Conservation (phyloP, 2,113 vertebrate genomes). For the Ceyx margarethae region DNA sequence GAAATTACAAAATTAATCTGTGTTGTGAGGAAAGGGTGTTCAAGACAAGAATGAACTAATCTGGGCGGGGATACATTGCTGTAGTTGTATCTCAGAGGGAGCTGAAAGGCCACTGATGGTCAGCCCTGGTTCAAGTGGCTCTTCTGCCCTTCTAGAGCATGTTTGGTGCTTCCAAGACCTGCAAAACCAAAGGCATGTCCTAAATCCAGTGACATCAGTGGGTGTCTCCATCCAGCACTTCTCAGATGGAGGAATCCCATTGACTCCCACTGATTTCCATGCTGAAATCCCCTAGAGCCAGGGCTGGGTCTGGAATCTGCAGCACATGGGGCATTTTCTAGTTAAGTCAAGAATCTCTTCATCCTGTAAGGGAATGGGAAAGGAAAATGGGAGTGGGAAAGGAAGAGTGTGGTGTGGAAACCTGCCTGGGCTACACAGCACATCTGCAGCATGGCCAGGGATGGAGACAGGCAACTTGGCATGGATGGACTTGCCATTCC, state of each 20-base stretch:
- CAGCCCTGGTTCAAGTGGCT: not conserved
- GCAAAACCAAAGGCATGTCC: not conserved
- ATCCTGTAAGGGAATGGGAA: not conserved
- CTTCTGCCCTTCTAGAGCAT: not conserved
- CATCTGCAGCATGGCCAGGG: not conserved
- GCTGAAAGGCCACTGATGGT: not conserved
- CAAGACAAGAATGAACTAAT: not conserved
- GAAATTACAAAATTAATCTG: not conserved
- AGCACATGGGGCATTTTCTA: not conserved
- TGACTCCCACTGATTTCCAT: not conserved
- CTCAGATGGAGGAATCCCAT: not conserved
- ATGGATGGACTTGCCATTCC: not conserved
- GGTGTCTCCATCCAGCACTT: not conserved
- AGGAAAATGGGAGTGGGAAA: not conserved
- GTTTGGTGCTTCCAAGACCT: not conserved
- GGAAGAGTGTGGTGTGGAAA: not conserved
- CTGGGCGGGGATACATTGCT: not conserved
- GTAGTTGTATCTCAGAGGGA: not conserved
- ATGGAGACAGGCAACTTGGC: not conserved
- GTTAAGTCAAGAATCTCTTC: not conserved
- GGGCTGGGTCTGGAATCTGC: not conserved
- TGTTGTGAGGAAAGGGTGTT: not conserved
- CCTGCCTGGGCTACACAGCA: not conserved
- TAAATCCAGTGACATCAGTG: not conserved
- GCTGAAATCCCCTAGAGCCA: not conserved